phyloP scores from a whole-genome alignment of 2,888 invertebrate genomes.

The Lysandra bellargus region DNA sequence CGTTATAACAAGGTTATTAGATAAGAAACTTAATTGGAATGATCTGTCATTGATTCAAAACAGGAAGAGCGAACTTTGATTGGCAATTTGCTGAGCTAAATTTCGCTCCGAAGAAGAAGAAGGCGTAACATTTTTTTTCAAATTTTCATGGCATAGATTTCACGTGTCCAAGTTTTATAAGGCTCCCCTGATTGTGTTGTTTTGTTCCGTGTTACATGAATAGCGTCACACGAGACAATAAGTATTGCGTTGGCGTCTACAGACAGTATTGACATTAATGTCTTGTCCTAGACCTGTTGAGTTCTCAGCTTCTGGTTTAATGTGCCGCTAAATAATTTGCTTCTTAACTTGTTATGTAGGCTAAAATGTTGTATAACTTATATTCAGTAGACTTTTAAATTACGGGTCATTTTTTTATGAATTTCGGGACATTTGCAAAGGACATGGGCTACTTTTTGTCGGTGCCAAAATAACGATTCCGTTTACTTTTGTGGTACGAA shows the following conservation, averaged over 20 bases:
- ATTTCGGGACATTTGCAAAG: no score
- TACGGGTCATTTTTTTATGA: no score
- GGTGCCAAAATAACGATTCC: no score
- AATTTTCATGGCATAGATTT: neutral
- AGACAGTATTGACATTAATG: slow-evolving; percentile 21
- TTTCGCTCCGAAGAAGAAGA: slow-evolving; percentile 1
- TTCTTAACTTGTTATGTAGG: neutral
- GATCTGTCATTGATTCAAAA: slow-evolving; percentile 5
- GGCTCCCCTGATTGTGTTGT: neutral
- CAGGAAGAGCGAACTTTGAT: neutral
- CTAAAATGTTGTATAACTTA: no score
- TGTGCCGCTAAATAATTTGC: neutral
- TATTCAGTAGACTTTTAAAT: no score
- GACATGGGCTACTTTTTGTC: no score
- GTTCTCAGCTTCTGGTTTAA: slow-evolving; percentile 13
- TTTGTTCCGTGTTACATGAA: slow-evolving; percentile 3
- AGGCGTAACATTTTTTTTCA: neutral
- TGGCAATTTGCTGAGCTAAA: neutral
- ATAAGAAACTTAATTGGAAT: slow-evolving; percentile 23
- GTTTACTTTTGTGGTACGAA: no score
- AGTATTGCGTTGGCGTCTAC: slow-evolving; percentile 7
- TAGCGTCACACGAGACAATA: slow-evolving; percentile 15
- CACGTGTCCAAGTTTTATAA: neutral
- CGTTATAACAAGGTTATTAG: slow-evolving; percentile 28
- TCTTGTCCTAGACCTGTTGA: slow-evolving; percentile 18